Base-by-base conservation (phyloP, 1,140 invertebrate species). In the Anthonomus grandis region DNA sequence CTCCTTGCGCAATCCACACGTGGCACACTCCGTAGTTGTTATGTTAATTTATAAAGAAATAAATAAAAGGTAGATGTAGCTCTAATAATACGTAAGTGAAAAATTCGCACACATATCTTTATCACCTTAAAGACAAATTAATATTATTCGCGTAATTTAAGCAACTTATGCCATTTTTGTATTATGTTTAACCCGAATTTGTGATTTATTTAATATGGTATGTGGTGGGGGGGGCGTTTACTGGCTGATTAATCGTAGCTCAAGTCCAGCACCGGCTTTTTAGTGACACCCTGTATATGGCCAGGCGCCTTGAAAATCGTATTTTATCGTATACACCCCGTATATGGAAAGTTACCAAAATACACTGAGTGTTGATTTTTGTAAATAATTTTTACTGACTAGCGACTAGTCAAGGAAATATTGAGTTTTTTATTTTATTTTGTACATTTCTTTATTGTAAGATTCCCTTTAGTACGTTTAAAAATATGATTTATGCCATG, bases 281-380 rank as follows among this genome's bases (percentile, higher is more conserved):
- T n/a, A n/a, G n/a, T n/a, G n/a, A n/a, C n/a, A n/a, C n/a, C n/a
- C n/a, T n/a, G n/a, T n/a, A n/a, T n/a, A n/a, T n/a, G n/a, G n/a
- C n/a, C n/a, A n/a, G n/a, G n/a, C 41, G 22, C 36, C 46, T 49
- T 36, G 10, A 53, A 15, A 63, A 22, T 64, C 56, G 57, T 69
- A 64, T 62, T n/a, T n/a, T n/a, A 64, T 59, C 63, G 50, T 63
- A 48, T 69, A 69, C 68, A 67, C 62, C 67, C 65, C 62, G 63
- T 67, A 52, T 52, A 46, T 36, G 49, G 63, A 67, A 59, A 71
- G 70, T 72, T 72, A 72, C 70, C 70, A 72, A 72, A 72, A 63
- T 71, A 71, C 65, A 69, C 65, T 68, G 64, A 69, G 62, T 63
- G 47, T 47, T 51, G 27, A 56, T 44, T 63, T n/a, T 60, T 70